These are phyloP conservation scores for Lepidostoma basale DNA, from an alignment of 1,140 invertebrate genomes.

Conservation along the genomic window DNA sequence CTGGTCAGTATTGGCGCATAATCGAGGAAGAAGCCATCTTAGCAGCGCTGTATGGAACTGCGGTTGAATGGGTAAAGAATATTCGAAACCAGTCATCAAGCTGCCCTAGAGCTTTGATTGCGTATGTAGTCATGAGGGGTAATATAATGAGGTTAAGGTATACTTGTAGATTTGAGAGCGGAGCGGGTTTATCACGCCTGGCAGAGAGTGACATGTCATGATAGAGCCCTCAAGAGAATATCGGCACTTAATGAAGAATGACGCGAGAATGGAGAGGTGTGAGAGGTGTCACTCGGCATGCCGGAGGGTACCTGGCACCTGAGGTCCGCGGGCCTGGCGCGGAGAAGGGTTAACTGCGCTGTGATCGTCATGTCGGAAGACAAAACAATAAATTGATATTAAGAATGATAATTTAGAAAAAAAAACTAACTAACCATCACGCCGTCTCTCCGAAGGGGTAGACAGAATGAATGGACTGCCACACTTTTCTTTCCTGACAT, in stretches of 20 bases:
- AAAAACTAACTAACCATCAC: too few relatives aligned
- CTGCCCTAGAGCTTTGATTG: neutral
- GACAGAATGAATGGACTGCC: too few relatives aligned
- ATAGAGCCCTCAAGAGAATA: slow-evolving; percentile 31
- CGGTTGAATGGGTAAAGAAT: neutral
- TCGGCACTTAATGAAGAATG: slow-evolving; percentile 41
- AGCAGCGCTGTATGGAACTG: neutral
- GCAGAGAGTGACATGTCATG: neutral
- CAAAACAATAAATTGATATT: too few relatives aligned
- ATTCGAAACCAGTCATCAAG: neutral
- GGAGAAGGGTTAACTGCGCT: neutral
- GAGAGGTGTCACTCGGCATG: slow-evolving; percentile 21
- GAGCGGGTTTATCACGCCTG: neutral
- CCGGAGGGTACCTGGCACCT: neutral
- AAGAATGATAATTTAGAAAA: too few relatives aligned
- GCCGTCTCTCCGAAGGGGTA: too few relatives aligned
- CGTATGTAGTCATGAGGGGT: neutral
- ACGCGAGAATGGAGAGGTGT: slow-evolving; percentile 9
- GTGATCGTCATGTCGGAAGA: neutral
- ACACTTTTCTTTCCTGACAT: too few relatives aligned
- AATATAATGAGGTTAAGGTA: neutral
- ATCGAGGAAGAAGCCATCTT: neutral
- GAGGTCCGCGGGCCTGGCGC: neutral
- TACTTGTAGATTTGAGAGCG: neutral
- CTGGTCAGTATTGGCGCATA: too few relatives aligned